Base-by-base conservation (phyloP, 1,140 invertebrate species). In the Orius laevigatus region DNA sequence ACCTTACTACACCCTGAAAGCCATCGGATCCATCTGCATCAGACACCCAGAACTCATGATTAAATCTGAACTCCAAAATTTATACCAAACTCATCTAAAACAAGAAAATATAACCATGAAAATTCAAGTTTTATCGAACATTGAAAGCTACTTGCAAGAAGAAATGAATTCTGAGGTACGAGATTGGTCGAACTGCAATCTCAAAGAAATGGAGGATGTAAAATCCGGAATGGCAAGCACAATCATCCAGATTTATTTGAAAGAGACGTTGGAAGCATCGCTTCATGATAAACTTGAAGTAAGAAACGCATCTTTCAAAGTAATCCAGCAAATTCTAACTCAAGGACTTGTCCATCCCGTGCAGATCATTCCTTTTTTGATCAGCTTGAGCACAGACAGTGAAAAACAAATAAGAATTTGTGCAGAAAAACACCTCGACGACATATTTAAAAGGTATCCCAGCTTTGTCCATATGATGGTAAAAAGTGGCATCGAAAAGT, bases 401-500 rank as follows among this genome's bases (percentile, higher is more conserved):
- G 89, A 96, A 60, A 75, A 81, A 57, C 73, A 72, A 11, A 82
- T 98, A 25, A 70, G 81, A 55, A 81, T 87, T 54, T 86, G 89
- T 57, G 92, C 95, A 4, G 94, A 98, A 64, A 90, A 90, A 56
- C 82, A 97, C 57, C 68, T 99, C 0, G 85, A 93, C 60, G 95
- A 99, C 54, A 98, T 99, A 55, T 93, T 98, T 60, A 94, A 95
- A 65, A 97, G 98, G 61, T 98, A 98, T 71, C 89, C 93, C 0
- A 93, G 94, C 5, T 98, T 98, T 69, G 89, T 98, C 51, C 89
- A 91, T 61, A 90, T 90, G 75, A 88, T 90, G 44, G 42, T 85
- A 4, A 80, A 87, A 55, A 72, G 79, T 53, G 90, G 89, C 10
- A 87, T 94, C 46, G 76, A 79, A 55, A 66, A 90, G 44, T 90